A percentile compares a stretch with the other conserved stretches of the same genome.
phyloP scores from a whole-genome alignment of 2,888 invertebrate genomes.

The Ophraella communa region DNA sequence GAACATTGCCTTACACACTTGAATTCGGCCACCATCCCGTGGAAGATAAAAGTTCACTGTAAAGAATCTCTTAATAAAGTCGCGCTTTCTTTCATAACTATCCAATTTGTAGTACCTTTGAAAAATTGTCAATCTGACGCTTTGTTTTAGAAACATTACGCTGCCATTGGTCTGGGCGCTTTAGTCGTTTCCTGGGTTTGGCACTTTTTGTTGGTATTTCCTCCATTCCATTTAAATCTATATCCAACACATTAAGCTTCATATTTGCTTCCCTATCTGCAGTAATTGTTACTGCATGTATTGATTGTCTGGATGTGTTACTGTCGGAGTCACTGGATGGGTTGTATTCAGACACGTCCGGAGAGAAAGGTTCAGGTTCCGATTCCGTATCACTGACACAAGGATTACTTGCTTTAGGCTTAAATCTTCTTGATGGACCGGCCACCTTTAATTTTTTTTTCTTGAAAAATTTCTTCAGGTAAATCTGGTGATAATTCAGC shows the following conservation, averaged over 20 bases:
- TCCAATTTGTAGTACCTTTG: not conserved
- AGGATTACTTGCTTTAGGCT: too few species aligned
- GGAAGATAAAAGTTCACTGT: not conserved
- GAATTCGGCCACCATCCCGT: constrained; percentile 6
- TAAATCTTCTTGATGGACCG: too few species aligned
- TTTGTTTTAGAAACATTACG: not conserved
- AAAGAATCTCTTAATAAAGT: not conserved
- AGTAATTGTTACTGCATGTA: too few species aligned
- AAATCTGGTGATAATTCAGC: too few species aligned
- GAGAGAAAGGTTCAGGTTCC: too few species aligned
- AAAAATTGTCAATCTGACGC: not conserved
- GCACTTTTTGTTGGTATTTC: not conserved
- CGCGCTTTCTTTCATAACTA: not conserved
- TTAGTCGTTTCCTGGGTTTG: not conserved
- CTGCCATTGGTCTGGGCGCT: not conserved
- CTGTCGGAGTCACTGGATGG: too few species aligned
- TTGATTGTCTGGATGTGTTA: too few species aligned
- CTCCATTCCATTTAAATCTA: not conserved
- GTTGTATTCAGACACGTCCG: too few species aligned
- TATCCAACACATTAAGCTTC: too few species aligned
- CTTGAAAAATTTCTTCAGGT: too few species aligned
- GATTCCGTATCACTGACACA: too few species aligned
- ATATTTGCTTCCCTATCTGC: not conserved
- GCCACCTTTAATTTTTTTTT: too few species aligned
- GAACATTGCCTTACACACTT: constrained; percentile 33